These are phyloP conservation scores for Gymnocypris eckloni DNA, from an alignment of 2,797 vertebrate species.

Conservation along the genomic window DNA sequence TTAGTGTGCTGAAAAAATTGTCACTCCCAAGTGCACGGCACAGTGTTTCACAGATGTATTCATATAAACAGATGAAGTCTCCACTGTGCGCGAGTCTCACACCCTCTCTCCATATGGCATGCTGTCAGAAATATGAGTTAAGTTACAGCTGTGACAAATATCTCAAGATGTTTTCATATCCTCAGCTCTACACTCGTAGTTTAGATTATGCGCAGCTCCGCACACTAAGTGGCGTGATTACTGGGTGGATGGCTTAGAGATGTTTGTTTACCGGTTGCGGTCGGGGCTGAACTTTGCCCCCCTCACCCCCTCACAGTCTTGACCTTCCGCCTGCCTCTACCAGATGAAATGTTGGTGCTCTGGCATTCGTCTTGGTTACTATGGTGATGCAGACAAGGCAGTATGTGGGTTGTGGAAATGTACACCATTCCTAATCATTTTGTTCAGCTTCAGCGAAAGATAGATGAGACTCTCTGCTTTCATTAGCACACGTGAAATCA, in stretches of 20 bases:
- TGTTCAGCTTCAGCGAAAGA: constrained; percentile 18
- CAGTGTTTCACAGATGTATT: constrained; percentile 14
- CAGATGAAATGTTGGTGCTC: constrained; percentile 47
- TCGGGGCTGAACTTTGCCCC: constrained; percentile 10
- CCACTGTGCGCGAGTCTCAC: constrained; percentile 20
- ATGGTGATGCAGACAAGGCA: constrained; percentile 60
- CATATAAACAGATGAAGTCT: constrained; percentile 39
- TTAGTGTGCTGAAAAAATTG: background rate
- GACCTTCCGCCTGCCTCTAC: constrained; percentile 54
- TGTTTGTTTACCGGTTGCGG: constrained; percentile 47
- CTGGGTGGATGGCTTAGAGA: constrained; percentile 4
- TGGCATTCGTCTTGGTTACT: constrained; percentile 62
- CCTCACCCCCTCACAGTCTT: constrained; percentile 36
- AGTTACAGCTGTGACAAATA: constrained; percentile 49
- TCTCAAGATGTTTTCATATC: constrained; percentile 50
- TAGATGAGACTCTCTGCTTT: constrained; percentile 23
- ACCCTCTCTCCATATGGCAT: constrained; percentile 52
- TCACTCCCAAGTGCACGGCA: background rate
- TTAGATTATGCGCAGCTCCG: constrained; percentile 16
- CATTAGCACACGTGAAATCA: constrained; percentile 16
- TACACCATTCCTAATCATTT: constrained; percentile 30
- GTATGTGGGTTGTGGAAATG: constrained; percentile 59
- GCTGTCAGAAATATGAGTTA: constrained; percentile 37
- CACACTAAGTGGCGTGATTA: constrained; percentile 20
- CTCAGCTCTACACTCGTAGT: constrained; percentile 21